Conservation (phyloP, 2,797 vertebrate species). For the Parambassis ranga region DNA sequence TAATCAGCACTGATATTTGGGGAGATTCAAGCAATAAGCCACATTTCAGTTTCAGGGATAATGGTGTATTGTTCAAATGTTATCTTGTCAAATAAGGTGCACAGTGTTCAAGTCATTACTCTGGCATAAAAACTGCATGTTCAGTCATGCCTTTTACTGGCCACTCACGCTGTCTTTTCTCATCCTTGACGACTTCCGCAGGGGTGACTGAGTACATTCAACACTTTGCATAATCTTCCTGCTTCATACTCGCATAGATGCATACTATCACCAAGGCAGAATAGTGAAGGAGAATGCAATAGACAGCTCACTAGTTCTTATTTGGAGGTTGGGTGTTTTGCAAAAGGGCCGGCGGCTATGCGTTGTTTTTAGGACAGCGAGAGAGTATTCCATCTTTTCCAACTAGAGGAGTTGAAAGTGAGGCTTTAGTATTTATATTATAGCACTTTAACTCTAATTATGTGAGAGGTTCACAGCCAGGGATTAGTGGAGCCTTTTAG, state of each 20-base stretch:
- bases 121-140: background rate
- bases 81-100: background rate
- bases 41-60: background rate
- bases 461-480: constrained; percentile 18
- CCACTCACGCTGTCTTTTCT: background rate
- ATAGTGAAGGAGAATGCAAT: constrained; percentile 1
- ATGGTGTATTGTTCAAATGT: background rate
- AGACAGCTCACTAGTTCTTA: background rate
- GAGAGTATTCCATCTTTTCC: background rate
- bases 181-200: constrained; percentile 6
- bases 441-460: constrained; percentile 10
- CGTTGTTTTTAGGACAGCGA: background rate
- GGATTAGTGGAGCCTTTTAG: constrained; percentile 35
- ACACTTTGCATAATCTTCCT: constrained; percentile 1
- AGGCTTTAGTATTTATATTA: constrained; percentile 15
- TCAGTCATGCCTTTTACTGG: background rate
- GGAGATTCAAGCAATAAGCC: background rate
- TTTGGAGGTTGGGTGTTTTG: background rate
- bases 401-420: background rate
- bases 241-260: constrained; percentile 10
- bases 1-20: background rate
- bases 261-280: constrained; percentile 26
- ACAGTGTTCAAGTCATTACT: background rate
- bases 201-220: constrained; percentile 1
- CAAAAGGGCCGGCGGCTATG: constrained; percentile 4